Conservation (phyloP, 2,113 vertebrate species). For the Synodontis membranacea region DNA sequence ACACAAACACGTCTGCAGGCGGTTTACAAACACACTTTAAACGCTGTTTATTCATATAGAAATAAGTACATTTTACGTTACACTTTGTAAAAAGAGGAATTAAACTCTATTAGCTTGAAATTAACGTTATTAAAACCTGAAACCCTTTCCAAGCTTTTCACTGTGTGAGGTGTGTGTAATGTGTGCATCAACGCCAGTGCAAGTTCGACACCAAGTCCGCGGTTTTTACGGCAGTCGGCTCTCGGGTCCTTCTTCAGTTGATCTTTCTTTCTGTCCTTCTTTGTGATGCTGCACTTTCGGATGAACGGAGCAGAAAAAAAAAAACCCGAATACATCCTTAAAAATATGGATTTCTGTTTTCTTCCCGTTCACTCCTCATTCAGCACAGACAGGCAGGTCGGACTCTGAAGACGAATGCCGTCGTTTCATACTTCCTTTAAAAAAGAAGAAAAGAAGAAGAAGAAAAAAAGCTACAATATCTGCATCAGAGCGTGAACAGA, state of each 20-base stretch:
- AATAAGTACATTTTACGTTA: constrained; percentile 71
- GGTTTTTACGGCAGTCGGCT: constrained; percentile 33
- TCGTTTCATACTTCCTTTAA: constrained; percentile 32
- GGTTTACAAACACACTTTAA: constrained; percentile 65
- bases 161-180: constrained; percentile 1
- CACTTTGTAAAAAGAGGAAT: constrained; percentile 73
- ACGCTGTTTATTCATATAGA: constrained; percentile 75
- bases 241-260: constrained; percentile 1
- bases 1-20: constrained; percentile 9
- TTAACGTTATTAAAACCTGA: constrained; percentile 65
- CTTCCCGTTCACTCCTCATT: constrained; percentile 61
- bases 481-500: constrained; percentile 6
- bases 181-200: constrained; percentile 30
- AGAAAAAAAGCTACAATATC: constrained; percentile 41
- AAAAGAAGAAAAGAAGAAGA: background rate
- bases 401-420: constrained; percentile 47
- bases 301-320: constrained; percentile 45
- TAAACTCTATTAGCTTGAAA: constrained; percentile 69
- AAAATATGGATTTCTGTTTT: constrained; percentile 18
- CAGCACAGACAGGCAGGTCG: constrained; percentile 60
- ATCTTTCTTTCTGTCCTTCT: background rate
- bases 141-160: constrained; percentile 55
- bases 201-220: constrained; percentile 1
- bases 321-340: background rate
- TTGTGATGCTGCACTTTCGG: constrained; percentile 51